These are phyloP conservation scores for Acheta domesticus DNA, from an alignment of 2,888 invertebrate genomes.

Conservation along the genomic window DNA sequence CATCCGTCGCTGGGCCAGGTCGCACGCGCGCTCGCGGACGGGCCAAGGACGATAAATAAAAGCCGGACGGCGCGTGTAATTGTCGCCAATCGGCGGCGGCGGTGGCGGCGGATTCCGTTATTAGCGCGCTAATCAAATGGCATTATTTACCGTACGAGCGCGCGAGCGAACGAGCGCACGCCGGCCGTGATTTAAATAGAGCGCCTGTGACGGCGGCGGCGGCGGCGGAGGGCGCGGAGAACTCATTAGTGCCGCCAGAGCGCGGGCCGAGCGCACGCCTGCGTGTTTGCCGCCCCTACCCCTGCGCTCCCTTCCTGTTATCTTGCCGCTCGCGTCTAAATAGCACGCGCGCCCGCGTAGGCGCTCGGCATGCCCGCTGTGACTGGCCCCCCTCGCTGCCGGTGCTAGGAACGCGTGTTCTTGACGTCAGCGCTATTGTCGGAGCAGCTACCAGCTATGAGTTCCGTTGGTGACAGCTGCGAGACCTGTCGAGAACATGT, in stretches of 20 bases:
- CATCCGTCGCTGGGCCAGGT: no score
- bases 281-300: not conserved
- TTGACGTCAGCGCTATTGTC: no score
- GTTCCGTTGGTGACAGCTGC: no score
- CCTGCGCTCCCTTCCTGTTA: not conserved
- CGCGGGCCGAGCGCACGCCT: not conserved
- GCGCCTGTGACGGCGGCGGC: not conserved
- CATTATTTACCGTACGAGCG: not conserved
- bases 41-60: constrained; percentile 4
- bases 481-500: no score
- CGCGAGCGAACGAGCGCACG: not conserved
- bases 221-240: not conserved
- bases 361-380: no score
- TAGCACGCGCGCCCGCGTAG: no score
- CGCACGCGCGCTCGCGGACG: not conserved
- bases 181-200: not conserved
- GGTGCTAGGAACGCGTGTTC: no score
- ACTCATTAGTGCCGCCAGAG: not conserved
- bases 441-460: no score
- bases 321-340: not conserved
- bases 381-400: no score
- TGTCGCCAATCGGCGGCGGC: constrained; percentile 4
- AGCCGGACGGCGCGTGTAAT: not conserved
- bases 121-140: not conserved
- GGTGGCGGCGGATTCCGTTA: not conserved